phyloP scores from a whole-genome alignment of 2,888 invertebrate species.

The Ectemnius lituratus region DNA sequence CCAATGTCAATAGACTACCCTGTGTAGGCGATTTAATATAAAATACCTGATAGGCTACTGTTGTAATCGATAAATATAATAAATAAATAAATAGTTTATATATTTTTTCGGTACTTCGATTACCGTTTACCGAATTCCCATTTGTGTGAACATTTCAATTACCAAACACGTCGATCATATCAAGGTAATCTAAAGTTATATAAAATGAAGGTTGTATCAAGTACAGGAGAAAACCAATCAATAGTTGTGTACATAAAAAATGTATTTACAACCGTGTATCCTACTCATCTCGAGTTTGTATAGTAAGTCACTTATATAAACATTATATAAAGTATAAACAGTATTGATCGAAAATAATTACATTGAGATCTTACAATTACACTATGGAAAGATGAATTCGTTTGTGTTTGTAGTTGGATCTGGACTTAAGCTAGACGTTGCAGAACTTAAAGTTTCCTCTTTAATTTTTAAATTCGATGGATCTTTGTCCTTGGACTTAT shows the following conservation, averaged over 20 bases:
- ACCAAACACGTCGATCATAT: neutral
- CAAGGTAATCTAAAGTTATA: neutral
- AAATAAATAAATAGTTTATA: neutral
- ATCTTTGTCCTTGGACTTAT: constrained; percentile 80
- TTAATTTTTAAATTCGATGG: constrained; percentile 82
- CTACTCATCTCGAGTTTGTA: neutral
- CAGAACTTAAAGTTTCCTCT: constrained; percentile 88
- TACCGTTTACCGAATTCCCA: no score
- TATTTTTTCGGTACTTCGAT: no score
- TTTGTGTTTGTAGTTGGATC: constrained; percentile 76
- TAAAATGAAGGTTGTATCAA: no score
- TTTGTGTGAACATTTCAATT: no score
- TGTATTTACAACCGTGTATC: constrained; percentile 35
- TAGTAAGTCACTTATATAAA: constrained; percentile 33
- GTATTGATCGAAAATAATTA: constrained; percentile 15
- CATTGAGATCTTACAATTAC: constrained; percentile 4
- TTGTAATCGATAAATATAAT: no score
- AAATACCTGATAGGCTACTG: no score
- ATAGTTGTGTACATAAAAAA: no score
- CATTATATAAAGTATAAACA: constrained; percentile 41
- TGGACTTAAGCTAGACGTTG: constrained; percentile 87
- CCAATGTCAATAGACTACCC: constrained; percentile 1
- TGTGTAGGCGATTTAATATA: constrained; percentile 43
- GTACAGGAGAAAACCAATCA: no score
- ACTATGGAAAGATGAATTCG: constrained; percentile 71